Base-by-base conservation (phyloP, 1,140 invertebrate species). In the Drosophila novamexicana region DNA sequence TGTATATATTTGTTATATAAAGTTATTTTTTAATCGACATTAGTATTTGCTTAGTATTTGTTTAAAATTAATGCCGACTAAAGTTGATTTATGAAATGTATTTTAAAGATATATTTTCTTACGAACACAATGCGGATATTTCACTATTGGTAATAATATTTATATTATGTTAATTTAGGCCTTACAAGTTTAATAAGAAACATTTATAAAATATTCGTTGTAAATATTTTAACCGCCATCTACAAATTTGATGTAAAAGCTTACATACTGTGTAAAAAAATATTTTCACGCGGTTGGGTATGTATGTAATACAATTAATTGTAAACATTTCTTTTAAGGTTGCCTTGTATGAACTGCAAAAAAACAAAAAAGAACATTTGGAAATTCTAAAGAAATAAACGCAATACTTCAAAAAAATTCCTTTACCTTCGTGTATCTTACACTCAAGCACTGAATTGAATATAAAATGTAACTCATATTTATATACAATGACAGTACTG, bases 141-240 rank as follows among this genome's bases (percentile, higher is more conserved):
- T 72, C 32, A 75, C 57, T 85, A 85, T 71, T 71, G 32, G 36
- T 65, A 62, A 59, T 42, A 69, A 70, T 81, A 54, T 40, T 56
- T 75, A 61, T 49, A 73, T 75, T 53, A 16, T 67, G 50, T 70
- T 63, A 64, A 57, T 77, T 53, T 44, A 22, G n/a, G 47, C 49
- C 54, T 69, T 39, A 69, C 32, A 53, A 45, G 14, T 68, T 67
- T 63, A 66, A 57, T 67, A 67, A 63, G 76, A 79, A 79, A 79
- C 62, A 77, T 81, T 81, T 69, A 68, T 86, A 86, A 83, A 86
- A 82, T 79, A 79, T 88, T 86, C 83, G 83, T 88, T 86, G 83
- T 86, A 79, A 88, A 86, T 82, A 82, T 69, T 74, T 70, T 79
- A 57, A 49, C 54, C 39, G 8, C 53, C 49, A 64, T 72, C 66